These are phyloP conservation scores for Chromoteleia sp. DNA, from an alignment of 2,888 invertebrate species.

Conservation along the genomic window DNA sequence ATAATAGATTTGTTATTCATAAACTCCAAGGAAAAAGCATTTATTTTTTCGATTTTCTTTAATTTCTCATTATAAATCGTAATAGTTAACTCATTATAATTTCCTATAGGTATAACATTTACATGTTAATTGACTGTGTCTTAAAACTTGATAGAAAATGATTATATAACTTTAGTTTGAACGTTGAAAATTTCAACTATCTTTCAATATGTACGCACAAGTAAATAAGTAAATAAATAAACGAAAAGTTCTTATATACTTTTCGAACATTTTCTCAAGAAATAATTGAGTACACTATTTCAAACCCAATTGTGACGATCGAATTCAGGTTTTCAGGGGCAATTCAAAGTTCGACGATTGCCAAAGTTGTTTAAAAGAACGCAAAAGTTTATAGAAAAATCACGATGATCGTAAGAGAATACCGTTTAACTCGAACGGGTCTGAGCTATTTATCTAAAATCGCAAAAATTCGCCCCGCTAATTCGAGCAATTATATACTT, in stretches of 20 bases:
- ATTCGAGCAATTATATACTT: too few species aligned
- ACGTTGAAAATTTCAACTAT: background rate
- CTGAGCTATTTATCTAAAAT: conserved; percentile 32
- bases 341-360: conserved; percentile 49
- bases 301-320: conserved; percentile 39
- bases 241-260: conserved; percentile 4
- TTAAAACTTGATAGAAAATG: too few species aligned
- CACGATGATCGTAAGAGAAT: conserved; percentile 14
- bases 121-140: too few species aligned
- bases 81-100: too few species aligned
- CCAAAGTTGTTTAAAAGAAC: conserved; percentile 54
- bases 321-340: conserved; percentile 45
- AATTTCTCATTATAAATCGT: too few species aligned
- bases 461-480: too few species aligned
- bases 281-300: conserved; percentile 48
- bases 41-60: too few species aligned
- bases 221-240: conserved; percentile 20
- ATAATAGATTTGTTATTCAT: background rate
- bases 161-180: too few species aligned
- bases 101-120: too few species aligned
- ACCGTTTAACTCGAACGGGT: conserved; percentile 17
- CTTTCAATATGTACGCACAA: background rate
- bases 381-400: conserved; percentile 44
- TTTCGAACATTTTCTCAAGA: conserved; percentile 18
- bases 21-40: background rate